Percentiles rank a stretch among this genome's conserved stretches.
phyloP scores from a whole-genome alignment of 2,888 invertebrate species.

The Fissipunctia ypsillon region DNA sequence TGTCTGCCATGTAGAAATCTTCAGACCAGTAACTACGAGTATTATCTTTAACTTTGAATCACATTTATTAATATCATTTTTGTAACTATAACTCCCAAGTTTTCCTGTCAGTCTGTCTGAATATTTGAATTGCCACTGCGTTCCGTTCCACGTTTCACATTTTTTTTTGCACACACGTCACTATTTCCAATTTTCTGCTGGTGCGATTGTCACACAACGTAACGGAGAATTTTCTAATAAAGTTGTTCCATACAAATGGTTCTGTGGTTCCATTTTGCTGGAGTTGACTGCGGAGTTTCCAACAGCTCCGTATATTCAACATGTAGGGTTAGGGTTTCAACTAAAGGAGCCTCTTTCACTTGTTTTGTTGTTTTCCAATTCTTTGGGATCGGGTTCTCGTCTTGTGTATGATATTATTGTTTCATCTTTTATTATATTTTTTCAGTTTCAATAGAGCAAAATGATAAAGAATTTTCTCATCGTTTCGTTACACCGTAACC shows the following conservation, averaged over 20 bases:
- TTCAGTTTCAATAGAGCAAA: background rate
- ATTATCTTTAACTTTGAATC: background rate
- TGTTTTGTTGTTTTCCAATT: slow-evolving; percentile 39
- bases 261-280: slow-evolving; percentile 58
- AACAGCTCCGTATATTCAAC: slow-evolving; percentile 43
- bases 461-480: background rate
- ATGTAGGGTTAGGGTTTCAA: slow-evolving; percentile 45
- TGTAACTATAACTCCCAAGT: slow-evolving; percentile 3
- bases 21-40: background rate
- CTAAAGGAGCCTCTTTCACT: slow-evolving; percentile 42
- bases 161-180: slow-evolving; percentile 67
- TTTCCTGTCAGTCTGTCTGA: slow-evolving; percentile 9
- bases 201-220: slow-evolving; percentile 65
- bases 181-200: slow-evolving; percentile 74
- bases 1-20: background rate
- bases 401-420: slow-evolving; percentile 32
- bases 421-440: slow-evolving; percentile 18
- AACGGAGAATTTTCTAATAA: slow-evolving; percentile 68
- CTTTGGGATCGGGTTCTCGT: slow-evolving; percentile 6
- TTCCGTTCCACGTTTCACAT: slow-evolving; percentile 39
- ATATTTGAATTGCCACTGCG: slow-evolving; percentile 37
- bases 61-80: slow-evolving; percentile 17
- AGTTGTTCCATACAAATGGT: slow-evolving; percentile 67
- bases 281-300: slow-evolving; percentile 47
- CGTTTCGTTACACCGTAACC: background rate